Evolutionary conservation across 2,113 vertebrate genomes (phyloP).

Genomic region (Ailuropoda melanoleuca): DNA sequence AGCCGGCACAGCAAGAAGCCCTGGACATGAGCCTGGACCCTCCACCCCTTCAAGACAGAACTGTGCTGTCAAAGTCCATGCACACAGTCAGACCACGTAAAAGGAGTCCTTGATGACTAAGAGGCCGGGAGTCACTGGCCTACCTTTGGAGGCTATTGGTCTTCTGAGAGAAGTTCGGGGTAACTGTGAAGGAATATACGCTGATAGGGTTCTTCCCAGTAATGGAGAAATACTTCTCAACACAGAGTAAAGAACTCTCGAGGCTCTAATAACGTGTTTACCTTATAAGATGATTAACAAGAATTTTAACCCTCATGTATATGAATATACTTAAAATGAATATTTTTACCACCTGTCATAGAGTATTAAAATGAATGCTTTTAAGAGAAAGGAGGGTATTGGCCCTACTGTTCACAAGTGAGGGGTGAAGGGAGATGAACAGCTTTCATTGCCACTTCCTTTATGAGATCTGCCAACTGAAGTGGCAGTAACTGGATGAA

Average conservation of each 20-base stretch:
- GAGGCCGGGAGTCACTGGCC: neutral
- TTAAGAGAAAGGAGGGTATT: neutral
- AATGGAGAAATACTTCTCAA: neutral
- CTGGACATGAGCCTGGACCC: neutral
- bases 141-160: neutral
- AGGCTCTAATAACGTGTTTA: neutral
- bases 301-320: neutral
- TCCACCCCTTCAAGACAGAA: neutral
- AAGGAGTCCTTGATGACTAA: neutral
- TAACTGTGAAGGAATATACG: neutral
- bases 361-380: slow-evolving; percentile 25
- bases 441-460: neutral
- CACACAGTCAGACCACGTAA: neutral
- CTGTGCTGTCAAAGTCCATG: neutral
- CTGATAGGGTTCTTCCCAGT: neutral
- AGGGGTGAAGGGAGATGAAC: neutral
- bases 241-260: slow-evolving; percentile 16
- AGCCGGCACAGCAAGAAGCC: neutral
- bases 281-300: neutral
- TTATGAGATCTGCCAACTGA: neutral
- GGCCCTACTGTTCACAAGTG: neutral
- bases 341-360: neutral
- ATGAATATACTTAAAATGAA: neutral
- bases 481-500: neutral
- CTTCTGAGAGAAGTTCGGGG: neutral